These are phyloP conservation scores for Catocala nupta DNA, from an alignment of 2,888 invertebrate genomes.

Conservation along the genomic window DNA sequence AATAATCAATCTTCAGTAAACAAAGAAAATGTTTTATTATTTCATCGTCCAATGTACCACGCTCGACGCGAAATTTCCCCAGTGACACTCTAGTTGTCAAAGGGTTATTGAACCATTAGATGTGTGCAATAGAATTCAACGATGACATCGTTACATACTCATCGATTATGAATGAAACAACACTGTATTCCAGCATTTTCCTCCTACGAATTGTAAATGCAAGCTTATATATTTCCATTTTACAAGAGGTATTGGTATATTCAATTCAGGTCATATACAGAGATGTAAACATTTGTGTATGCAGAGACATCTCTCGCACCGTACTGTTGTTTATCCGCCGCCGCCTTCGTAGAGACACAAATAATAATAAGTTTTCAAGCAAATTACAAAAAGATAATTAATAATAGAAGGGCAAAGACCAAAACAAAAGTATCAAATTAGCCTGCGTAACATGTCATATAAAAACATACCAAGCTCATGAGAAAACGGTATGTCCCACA, in stretches of 20 bases:
- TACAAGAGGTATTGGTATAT: constrained; percentile 1
- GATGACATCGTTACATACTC: constrained; percentile 18
- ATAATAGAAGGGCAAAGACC: too few species aligned
- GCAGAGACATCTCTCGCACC: too few species aligned
- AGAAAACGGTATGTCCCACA: too few species aligned
- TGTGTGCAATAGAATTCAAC: constrained; percentile 10
- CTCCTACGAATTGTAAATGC: constrained; percentile 10
- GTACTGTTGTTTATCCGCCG: too few species aligned
- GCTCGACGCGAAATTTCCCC: constrained; percentile 5
- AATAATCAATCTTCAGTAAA: not conserved
- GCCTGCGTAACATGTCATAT: too few species aligned
- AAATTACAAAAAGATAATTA: too few species aligned
- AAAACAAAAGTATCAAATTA: too few species aligned
- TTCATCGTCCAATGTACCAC: not conserved
- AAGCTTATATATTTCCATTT: constrained; percentile 4
- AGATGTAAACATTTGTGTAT: not conserved
- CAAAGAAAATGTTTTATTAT: not conserved
- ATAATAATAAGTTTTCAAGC: too few species aligned
- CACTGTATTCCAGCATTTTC: constrained; percentile 12
- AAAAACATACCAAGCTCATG: too few species aligned
- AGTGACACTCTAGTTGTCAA: not conserved
- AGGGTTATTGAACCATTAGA: constrained; percentile 5
- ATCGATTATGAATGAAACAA: constrained; percentile 11
- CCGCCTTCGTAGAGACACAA: too few species aligned
- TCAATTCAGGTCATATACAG: not conserved